These are phyloP conservation scores for Helleia helle DNA, from an alignment of 2,888 invertebrate species.

Conservation along the genomic window DNA sequence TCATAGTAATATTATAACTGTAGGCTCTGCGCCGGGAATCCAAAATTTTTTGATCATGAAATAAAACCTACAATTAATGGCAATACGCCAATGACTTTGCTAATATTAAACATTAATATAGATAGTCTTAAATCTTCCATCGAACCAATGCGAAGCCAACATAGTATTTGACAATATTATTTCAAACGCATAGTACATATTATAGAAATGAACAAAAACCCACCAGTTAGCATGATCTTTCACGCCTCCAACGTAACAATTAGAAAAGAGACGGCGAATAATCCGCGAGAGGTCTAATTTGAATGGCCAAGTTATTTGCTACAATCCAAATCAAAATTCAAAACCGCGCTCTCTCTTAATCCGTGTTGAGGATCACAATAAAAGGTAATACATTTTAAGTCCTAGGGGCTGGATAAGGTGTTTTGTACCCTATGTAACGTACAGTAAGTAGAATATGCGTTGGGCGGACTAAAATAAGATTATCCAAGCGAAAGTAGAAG, in stretches of 20 bases:
- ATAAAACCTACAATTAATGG: too few relatives aligned
- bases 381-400: constrained; percentile 74
- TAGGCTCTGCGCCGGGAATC: too few relatives aligned
- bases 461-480: constrained; percentile 59
- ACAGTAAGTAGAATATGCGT: constrained; percentile 36
- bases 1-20: too few relatives aligned
- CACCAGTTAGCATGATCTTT: constrained; percentile 27
- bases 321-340: constrained; percentile 73
- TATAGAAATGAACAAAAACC: too few relatives aligned
- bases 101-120: too few relatives aligned
- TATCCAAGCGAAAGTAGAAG: constrained; percentile 73
- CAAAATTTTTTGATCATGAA: too few relatives aligned
- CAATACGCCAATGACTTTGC: too few relatives aligned
- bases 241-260: constrained; percentile 25
- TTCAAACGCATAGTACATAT: too few relatives aligned
- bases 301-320: constrained; percentile 50
- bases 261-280: constrained; percentile 46
- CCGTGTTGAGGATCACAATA: constrained; percentile 74
- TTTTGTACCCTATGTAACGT: constrained; percentile 39
- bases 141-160: too few relatives aligned
- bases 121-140: too few relatives aligned
- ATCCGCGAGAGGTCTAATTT: constrained; percentile 51
- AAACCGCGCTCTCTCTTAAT: constrained; percentile 74
- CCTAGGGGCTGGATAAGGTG: constrained; percentile 30
- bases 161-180: too few relatives aligned